Percentiles rank a stretch among this genome's conserved stretches.
phyloP scores from a whole-genome alignment of 2,888 invertebrate genomes.

The Lasioglossum morio region DNA sequence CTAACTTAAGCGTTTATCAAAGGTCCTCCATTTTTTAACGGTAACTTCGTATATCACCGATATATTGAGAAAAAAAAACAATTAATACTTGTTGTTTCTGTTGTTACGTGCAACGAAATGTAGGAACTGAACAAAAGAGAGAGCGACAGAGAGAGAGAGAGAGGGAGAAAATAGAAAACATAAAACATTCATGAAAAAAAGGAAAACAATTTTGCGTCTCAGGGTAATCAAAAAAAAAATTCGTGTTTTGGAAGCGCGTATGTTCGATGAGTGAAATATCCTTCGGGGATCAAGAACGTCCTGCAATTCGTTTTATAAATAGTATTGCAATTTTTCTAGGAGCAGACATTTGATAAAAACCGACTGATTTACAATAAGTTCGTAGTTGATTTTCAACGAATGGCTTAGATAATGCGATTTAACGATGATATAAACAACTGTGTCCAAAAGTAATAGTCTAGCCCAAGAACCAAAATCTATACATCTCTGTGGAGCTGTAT shows the following conservation, averaged over 20 bases:
- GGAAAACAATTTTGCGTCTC: conserved; percentile 52
- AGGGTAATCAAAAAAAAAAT: conserved; percentile 47
- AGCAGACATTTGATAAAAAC: conserved; percentile 67
- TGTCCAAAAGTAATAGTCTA: conserved; percentile 53
- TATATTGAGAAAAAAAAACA: conserved; percentile 47
- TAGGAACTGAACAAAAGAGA: conserved; percentile 53
- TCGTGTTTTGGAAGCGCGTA: conserved; percentile 41
- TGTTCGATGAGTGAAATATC: conserved; percentile 35
- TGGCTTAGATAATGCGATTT: conserved; percentile 57
- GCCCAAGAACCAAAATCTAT: conserved; percentile 55
- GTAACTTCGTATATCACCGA: conserved; percentile 52
- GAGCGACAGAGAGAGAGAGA: too few relatives aligned
- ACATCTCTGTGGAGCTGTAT: conserved; percentile 51
- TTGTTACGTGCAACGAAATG: conserved; percentile 70
- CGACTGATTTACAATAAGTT: conserved; percentile 76
- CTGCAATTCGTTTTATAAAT: conserved; percentile 66
- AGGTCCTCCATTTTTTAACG: conserved; percentile 75
- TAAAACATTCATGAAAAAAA: conserved; percentile 24
- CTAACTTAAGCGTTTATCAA: conserved; percentile 74
- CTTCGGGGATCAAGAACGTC: conserved; percentile 45
- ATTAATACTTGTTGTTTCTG: conserved; percentile 67
- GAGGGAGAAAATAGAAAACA: background rate
- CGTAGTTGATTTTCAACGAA: conserved; percentile 74
- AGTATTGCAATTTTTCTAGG: conserved; percentile 61
- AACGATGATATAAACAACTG: conserved; percentile 47